These are phyloP conservation scores for Xyliphius kryptos DNA, from an alignment of 2,113 vertebrate species.

Conservation along the genomic window DNA sequence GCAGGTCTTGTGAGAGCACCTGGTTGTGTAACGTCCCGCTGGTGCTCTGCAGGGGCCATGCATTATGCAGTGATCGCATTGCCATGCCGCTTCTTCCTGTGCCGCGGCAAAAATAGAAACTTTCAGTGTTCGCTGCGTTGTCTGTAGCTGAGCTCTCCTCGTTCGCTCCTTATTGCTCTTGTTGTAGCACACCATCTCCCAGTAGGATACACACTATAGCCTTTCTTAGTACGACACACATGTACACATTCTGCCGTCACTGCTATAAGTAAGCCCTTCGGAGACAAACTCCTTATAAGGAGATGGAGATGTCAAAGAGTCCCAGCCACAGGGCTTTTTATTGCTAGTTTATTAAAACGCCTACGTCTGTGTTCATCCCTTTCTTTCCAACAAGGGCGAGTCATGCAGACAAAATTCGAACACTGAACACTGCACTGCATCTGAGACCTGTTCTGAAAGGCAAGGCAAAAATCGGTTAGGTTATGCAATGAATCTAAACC, in stretches of 20 bases:
- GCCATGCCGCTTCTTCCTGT: slow-evolving; percentile 50
- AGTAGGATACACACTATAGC: too few relatives aligned
- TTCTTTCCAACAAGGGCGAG: neutral
- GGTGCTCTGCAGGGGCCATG: slow-evolving; percentile 55
- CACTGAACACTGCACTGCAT: slow-evolving; percentile 1
- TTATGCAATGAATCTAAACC: slow-evolving; percentile 7
- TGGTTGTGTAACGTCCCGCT: slow-evolving; percentile 41
- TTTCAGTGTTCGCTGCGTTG: slow-evolving; percentile 55
- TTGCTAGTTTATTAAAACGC: slow-evolving; percentile 54
- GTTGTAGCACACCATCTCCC: too few relatives aligned
- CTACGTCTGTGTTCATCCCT: slow-evolving; percentile 8
- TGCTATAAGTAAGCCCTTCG: too few relatives aligned
- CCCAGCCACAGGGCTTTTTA: slow-evolving; percentile 54
- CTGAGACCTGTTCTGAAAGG: neutral
- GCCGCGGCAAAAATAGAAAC: slow-evolving; percentile 66
- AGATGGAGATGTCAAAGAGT: slow-evolving; percentile 50
- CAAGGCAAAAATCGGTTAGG: neutral
- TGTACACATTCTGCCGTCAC: too few relatives aligned
- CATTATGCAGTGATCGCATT: slow-evolving; percentile 60
- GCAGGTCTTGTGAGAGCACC: slow-evolving; percentile 39
- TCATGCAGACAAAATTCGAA: slow-evolving; percentile 6
- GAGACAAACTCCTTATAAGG: too few relatives aligned
- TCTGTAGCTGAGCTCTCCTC: slow-evolving; percentile 44
- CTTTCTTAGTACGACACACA: too few relatives aligned
- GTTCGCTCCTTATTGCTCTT: too few relatives aligned